Base-by-base conservation (phyloP, 1,140 invertebrate species). In the Drosophila pandora region DNA sequence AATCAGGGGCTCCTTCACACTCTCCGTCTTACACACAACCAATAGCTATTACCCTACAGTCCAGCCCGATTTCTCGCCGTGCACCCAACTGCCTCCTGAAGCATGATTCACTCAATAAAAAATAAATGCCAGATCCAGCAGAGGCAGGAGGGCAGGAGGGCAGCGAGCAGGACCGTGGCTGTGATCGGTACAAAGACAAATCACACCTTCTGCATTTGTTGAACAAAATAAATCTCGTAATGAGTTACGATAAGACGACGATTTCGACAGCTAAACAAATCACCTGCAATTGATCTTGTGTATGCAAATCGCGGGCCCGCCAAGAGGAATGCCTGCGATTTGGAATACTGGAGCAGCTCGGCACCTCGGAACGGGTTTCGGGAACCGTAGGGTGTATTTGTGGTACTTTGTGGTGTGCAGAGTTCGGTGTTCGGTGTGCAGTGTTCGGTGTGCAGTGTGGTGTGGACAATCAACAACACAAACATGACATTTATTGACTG, bases 171-270 rank as follows among this genome's bases (percentile, higher is more conserved):
- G 60, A 52, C 67, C 17, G 17, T 17, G 25, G 25, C 6, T 60
- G 68, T 61, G 81, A 84, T 88, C 83, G 79, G 89, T 90, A 90
- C 90, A 91, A 91, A 91, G 90, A 91, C 90, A 91, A 91, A 91
- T 91, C 90, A 91, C 90, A 91, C 90, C 90, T 91, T 90, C 83
- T 91, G 85, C 85, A 88, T 91, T 91, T 91, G 90, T 79, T 91
- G 90, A 91, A 91, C 90, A 91, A 91, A 91, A 91, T 91, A 91
- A 91, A 91, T 91, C 90, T 91, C 90, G 90, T 91, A 91, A 91
- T 91, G 90, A 91, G 90, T 91, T 91, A 91, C 90, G 90, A 91
- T 91, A 91, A 91, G 90, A 91, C 90, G 87, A 91, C 90, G 83
- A 91, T 91, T 91, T 91, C 90, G 90, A 91, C 90, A 91, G 90